Evolutionary conservation across 2,888 invertebrate genomes (phyloP).

Genomic region (Icerya purchasi): DNA sequence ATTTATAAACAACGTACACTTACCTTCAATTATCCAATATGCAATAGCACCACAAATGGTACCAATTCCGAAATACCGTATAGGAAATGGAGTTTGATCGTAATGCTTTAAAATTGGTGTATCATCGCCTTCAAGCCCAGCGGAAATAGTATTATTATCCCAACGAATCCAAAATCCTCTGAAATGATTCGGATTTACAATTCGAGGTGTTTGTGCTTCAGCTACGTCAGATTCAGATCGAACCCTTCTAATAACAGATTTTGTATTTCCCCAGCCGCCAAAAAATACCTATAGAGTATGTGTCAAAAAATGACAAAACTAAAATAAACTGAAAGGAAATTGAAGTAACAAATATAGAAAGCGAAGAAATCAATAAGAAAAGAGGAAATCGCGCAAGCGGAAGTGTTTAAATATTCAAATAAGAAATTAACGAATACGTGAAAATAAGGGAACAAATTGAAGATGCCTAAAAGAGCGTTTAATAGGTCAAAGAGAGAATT

Average conservation of each 20-base stretch:
- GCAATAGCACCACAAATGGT: slow-evolving; percentile 72
- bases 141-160: slow-evolving; percentile 37
- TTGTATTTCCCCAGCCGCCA: slow-evolving; percentile 71
- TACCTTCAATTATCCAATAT: slow-evolving; percentile 62
- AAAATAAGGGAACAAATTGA: too few relatives aligned
- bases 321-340: not conserved
- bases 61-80: slow-evolving; percentile 56
- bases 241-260: slow-evolving; percentile 62
- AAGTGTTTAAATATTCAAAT: too few relatives aligned
- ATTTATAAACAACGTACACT: slow-evolving; percentile 13
- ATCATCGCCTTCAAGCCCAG: slow-evolving; percentile 48
- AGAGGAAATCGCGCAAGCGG: too few relatives aligned
- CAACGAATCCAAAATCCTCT: slow-evolving; percentile 70
- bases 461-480: too few relatives aligned
- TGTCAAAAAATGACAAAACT: too few relatives aligned
- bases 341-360: too few relatives aligned
- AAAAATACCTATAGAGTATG: slow-evolving; percentile 41
- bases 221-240: slow-evolving; percentile 50
- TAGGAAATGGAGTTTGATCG: slow-evolving; percentile 45
- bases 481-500: too few relatives aligned
- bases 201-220: slow-evolving; percentile 45
- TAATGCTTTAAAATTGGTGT: slow-evolving; percentile 50
- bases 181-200: slow-evolving; percentile 48
- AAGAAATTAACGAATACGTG: too few relatives aligned
- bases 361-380: too few relatives aligned